Evolutionary conservation across 1,140 invertebrate genomes (phyloP).

Genomic region (Drosophila tsacasi): DNA sequence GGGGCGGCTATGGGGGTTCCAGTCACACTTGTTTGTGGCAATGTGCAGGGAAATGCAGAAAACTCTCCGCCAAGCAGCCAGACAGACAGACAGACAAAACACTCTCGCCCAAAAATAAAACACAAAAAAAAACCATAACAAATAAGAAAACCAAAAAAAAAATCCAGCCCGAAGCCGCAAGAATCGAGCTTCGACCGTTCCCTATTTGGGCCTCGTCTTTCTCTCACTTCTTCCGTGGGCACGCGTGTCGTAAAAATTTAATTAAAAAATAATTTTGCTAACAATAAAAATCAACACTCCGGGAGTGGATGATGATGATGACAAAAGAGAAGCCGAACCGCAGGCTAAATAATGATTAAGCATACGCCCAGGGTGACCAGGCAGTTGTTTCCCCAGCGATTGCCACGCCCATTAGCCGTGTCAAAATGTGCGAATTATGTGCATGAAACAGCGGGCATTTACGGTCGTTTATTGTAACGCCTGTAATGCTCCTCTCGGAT

Average conservation of each 20-base stretch:
- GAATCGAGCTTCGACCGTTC: conserved; percentile 38
- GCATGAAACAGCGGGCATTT: conserved; percentile 71
- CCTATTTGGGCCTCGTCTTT: conserved; percentile 28
- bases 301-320: conserved; percentile 27
- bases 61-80: conserved; percentile 57
- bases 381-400: conserved; percentile 14
- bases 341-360: conserved; percentile 72
- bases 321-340: conserved; percentile 39
- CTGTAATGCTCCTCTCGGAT: conserved; percentile 10
- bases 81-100: conserved; percentile 45
- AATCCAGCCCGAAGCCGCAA: conserved; percentile 32
- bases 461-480: conserved; percentile 56
- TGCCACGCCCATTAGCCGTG: conserved; percentile 70
- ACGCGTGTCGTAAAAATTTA: conserved; percentile 79
- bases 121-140: conserved; percentile 15
- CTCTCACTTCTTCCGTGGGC: conserved; percentile 21
- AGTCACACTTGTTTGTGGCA: not conserved
- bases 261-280: conserved; percentile 80
- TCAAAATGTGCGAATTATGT: conserved; percentile 80
- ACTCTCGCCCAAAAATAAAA: conserved; percentile 6
- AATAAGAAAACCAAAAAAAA: conserved; percentile 4
- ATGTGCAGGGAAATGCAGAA: conserved; percentile 61
- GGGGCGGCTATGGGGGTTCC: not conserved
- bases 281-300: conserved; percentile 78
- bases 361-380: conserved; percentile 57